Conservation (phyloP, 2,113 vertebrate genomes). For the Rhagologus leucostigma region DNA sequence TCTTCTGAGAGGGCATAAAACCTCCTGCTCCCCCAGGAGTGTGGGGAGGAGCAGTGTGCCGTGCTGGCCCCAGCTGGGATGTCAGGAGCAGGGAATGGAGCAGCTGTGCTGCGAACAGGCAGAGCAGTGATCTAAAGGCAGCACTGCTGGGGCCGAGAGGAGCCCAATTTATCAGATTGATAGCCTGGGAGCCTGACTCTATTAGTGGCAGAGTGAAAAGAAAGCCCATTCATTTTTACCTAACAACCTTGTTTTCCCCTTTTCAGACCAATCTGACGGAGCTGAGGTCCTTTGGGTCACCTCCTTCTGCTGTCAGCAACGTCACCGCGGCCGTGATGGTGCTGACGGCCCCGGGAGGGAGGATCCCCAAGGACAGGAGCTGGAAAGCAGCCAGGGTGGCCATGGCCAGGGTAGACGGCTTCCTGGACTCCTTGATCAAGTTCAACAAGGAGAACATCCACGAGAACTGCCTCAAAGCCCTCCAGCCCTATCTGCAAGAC, state of each 20-base stretch:
- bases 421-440: slow-evolving; percentile 86
- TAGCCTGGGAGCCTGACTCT: neutral
- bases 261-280: slow-evolving; percentile 91
- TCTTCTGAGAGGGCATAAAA: neutral
- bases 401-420: slow-evolving; percentile 90
- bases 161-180: slow-evolving; percentile 22
- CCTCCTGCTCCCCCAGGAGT: neutral
- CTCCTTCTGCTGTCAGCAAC: slow-evolving; percentile 86
- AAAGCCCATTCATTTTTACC: slow-evolving; percentile 22
- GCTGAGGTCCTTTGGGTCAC: slow-evolving; percentile 90
- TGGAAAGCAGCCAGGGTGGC: slow-evolving; percentile 89
- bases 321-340: slow-evolving; percentile 92
- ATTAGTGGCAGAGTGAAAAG: slow-evolving; percentile 10
- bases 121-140: neutral
- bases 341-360: slow-evolving; percentile 81
- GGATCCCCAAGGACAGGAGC: slow-evolving; percentile 89
- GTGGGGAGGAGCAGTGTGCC: neutral
- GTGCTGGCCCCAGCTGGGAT: neutral
- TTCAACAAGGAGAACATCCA: slow-evolving; percentile 95
- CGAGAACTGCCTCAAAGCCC: slow-evolving; percentile 87
- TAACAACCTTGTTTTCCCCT: slow-evolving; percentile 35
- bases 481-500: slow-evolving; percentile 89
- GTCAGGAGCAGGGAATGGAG: neutral
- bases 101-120: neutral
- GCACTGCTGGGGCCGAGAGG: neutral